Evolutionary conservation across 2,888 invertebrate species (phyloP).

Genomic region (Polydrusus tereticollis): DNA sequence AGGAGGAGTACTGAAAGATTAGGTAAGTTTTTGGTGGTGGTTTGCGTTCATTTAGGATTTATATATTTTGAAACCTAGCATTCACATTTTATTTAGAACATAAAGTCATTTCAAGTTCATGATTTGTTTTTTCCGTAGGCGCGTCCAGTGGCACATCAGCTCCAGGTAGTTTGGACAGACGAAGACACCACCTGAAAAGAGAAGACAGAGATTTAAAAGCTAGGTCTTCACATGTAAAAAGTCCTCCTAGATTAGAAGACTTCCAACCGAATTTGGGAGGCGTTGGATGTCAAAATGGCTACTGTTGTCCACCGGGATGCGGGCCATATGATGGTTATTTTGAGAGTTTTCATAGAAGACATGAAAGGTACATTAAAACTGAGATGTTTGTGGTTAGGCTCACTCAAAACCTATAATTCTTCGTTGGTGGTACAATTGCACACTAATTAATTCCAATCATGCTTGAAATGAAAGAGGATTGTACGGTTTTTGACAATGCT

Average conservation of each 20-base stretch:
- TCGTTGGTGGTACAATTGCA: too few species aligned
- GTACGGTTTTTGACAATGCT: background rate
- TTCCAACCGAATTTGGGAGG: conserved; percentile 56
- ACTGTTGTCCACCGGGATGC: conserved; percentile 61
- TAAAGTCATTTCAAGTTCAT: too few species aligned
- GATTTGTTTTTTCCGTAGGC: background rate
- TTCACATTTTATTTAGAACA: too few species aligned
- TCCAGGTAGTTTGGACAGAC: conserved; percentile 71
- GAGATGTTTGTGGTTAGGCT: too few species aligned
- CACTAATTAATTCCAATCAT: too few species aligned
- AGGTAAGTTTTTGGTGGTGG: conserved; percentile 15
- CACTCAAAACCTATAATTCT: too few species aligned
- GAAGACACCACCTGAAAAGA: conserved; percentile 62
- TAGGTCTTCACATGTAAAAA: conserved; percentile 71
- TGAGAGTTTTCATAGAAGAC: conserved; percentile 73
- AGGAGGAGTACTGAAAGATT: conserved; percentile 60
- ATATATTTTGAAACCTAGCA: too few species aligned
- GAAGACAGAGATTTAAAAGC: conserved; percentile 77
- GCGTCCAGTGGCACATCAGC: conserved; percentile 34
- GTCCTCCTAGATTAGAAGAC: conserved; percentile 63
- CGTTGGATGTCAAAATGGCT: conserved; percentile 54
- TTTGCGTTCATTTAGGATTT: background rate
- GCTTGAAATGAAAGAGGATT: too few species aligned
- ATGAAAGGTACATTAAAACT: conserved; percentile 68
- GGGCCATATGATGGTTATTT: conserved; percentile 45